Percentiles rank a stretch among this genome's conserved stretches.
Evolutionary conservation across 2,888 invertebrate species (phyloP).

Genomic region (Helicoverpa assulta): DNA sequence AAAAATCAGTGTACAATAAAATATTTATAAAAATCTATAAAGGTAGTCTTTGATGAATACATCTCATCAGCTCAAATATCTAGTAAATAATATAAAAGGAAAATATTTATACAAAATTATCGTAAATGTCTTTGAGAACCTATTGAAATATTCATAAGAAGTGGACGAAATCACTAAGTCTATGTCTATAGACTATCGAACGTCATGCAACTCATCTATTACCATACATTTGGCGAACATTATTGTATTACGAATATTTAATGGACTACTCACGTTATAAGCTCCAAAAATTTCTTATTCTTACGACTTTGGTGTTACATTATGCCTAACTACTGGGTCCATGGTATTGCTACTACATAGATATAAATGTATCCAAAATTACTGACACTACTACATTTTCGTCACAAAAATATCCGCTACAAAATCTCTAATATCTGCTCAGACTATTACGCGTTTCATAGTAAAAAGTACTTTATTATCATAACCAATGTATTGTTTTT

Average conservation of each 20-base stretch:
- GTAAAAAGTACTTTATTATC: constrained; percentile 70
- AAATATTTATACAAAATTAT: constrained; percentile 37
- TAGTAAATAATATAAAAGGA: constrained; percentile 8
- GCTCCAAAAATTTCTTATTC: constrained; percentile 81
- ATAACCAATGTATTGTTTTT: constrained; percentile 63
- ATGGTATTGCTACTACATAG: constrained; percentile 75
- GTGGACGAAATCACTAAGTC: constrained; percentile 84
- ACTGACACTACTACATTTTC: constrained; percentile 84
- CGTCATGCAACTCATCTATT: constrained; percentile 65
- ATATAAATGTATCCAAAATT: constrained; percentile 87
- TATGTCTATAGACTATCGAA: constrained; percentile 71
- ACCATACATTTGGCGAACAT: constrained; percentile 57
- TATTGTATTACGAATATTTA: constrained; percentile 60
- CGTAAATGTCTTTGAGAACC: constrained; percentile 35
- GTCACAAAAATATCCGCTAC: constrained; percentile 86
- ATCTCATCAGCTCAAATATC: constrained; percentile 13
- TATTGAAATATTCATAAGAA: constrained; percentile 65
- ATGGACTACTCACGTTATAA: constrained; percentile 77
- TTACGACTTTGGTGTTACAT: constrained; percentile 86
- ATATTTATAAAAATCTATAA: constrained; percentile 31
- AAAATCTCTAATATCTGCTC: constrained; percentile 80
- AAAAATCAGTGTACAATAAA: constrained; percentile 22
- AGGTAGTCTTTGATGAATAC: constrained; percentile 12
- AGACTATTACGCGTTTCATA: constrained; percentile 75
- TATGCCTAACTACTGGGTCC: constrained; percentile 87